Base-by-base conservation (phyloP, 1,140 invertebrate genomes). In the Drosophila grimshawi region DNA sequence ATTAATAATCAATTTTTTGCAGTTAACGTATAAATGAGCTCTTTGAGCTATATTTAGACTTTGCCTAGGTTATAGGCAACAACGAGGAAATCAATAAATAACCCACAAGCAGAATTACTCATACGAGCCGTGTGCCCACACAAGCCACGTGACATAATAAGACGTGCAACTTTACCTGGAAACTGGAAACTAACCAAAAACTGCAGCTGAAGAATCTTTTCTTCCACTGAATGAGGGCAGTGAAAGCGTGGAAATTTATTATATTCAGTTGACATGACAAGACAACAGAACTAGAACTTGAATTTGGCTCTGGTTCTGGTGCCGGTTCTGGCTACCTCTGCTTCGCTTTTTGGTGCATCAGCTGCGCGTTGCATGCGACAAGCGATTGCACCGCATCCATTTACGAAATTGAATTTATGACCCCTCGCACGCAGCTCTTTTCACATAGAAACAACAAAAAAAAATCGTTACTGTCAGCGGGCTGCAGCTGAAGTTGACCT, bases 371-470 rank as follows among this genome's bases (percentile, higher is more conserved):
- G 68, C 39, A 56, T 43, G 33, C 75, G 78, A 81, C 65, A 66
- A 64, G 53, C 71, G 65, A 39, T 69, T 55, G 51, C 71, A 37
- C 35, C 43, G 57, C 69, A 62, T 81, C 73, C 75, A 67, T 55
- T 82, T 79, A 70, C 49, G 46, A 88, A 86, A 86, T 86, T 86
- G 83, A 86, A 86, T 86, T 86, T 86, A 86, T 86, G 80, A 70
- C 76, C 74, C 71, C 53, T 39, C 46, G 51, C 53, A 57, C 35
- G 32, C 72, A 76, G 53, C 39, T 53, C 61, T 39, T 64, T 46
- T 33, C 19, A 60, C 60, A 71, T 19, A 30, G 3, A 63, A 19
- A 62, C 41, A 52, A 45, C 11, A 39, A 59, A 57, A n/a, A 30
- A 10, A 4, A n/a, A 11, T 10, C 43, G 43, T 45, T 27, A 19